A percentile compares a stretch with the other conserved stretches of the same genome.
Evolutionary conservation across 2,113 vertebrate genomes (phyloP).

Genomic region (Elgaria multicarinata): DNA sequence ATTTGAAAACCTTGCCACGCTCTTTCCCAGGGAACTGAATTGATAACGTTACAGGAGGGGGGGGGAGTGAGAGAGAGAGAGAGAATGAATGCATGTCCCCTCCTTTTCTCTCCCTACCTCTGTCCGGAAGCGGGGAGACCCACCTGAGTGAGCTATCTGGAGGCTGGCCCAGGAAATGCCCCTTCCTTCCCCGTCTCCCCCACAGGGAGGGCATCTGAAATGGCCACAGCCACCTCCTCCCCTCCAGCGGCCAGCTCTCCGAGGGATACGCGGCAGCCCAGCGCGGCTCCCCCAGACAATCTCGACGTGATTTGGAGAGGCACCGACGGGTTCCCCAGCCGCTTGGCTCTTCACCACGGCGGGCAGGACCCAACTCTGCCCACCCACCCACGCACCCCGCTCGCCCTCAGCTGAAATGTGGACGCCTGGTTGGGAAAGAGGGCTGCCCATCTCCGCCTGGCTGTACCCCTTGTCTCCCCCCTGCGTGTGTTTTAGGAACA

Average conservation of each 20-base stretch:
- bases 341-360: not conserved
- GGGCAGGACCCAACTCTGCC: not conserved
- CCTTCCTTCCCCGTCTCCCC: not conserved
- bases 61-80: fast-evolving
- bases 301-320: conserved; percentile 24
- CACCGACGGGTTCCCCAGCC: not conserved
- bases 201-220: not conserved
- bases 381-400: too few relatives aligned
- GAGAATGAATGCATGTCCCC: not conserved
- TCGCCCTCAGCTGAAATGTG: not conserved
- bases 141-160: conserved; percentile 44
- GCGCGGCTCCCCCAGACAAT: conserved; percentile 7
- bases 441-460: not conserved
- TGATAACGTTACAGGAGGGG: not conserved
- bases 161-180: conserved; percentile 40
- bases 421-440: not conserved
- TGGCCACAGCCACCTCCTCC: conserved; percentile 6
- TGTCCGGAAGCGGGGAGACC: not conserved
- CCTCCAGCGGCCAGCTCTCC: conserved; percentile 20
- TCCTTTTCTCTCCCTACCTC: conserved; percentile 32
- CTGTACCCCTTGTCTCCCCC: not conserved
- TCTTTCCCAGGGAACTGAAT: not conserved
- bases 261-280: conserved; percentile 16
- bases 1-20: not conserved
- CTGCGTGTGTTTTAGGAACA: too few relatives aligned